These are phyloP conservation scores for Rutilus rutilus DNA, from an alignment of 2,113 vertebrate species.

Conservation along the genomic window DNA sequence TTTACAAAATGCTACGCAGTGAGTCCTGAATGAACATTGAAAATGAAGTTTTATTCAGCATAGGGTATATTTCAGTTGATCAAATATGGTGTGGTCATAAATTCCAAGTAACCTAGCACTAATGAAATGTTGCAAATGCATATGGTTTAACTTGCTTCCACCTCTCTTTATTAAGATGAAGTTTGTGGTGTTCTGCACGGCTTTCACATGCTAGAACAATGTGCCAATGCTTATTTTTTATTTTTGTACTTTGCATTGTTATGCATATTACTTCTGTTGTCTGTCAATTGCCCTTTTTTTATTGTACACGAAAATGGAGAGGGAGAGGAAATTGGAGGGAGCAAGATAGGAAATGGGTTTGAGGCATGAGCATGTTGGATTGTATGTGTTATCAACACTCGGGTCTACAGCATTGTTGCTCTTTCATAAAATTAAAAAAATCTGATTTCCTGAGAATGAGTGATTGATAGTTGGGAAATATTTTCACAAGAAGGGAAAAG, in stretches of 20 bases:
- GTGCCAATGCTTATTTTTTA: neutral
- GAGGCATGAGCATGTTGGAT: neutral
- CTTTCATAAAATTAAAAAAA: neutral
- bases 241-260: neutral
- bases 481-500: neutral
- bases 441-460: neutral
- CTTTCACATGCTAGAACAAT: neutral
- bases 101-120: neutral
- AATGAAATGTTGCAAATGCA: neutral
- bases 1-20: conserved; percentile 26
- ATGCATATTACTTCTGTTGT: neutral
- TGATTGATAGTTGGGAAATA: neutral
- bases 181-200: neutral
- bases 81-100: conserved; percentile 11
- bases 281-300: neutral
- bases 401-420: neutral
- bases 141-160: neutral
- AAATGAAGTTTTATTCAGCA: conserved; percentile 4
- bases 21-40: conserved; percentile 30
- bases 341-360: neutral
- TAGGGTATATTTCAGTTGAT: neutral
- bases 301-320: neutral
- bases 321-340: neutral
- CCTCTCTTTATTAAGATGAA: neutral
- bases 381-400: neutral